Evolutionary conservation across 2,797 vertebrate genomes (phyloP), one percentile per base, ranked within the genome.

Genomic region (Eupleurogrammus muticus): DNA sequence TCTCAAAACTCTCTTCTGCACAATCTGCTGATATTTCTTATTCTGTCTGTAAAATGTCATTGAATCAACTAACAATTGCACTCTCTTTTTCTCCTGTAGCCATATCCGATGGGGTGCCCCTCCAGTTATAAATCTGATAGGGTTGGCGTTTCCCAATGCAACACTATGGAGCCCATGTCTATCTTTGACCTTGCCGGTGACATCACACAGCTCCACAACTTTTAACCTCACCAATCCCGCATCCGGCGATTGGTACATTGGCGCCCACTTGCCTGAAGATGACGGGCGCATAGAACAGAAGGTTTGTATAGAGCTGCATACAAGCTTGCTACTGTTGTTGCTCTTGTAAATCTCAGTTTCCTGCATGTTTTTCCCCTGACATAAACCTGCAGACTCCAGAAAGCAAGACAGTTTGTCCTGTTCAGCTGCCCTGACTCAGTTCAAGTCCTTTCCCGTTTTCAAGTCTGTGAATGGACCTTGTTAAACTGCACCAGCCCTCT

Each of bases 221-320:
- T 90, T 98, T 49, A 98, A 97, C 19, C 14, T 99, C 73, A 93
- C 94, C 32, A 85, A 90, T 55, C 98, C 98, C 0, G 92, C 95
- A 0, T 87, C 96, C 0, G 98, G 98, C 1, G 94, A 96, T 74
- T 99, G 98, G 98, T 99, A 95, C 63, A 73, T 99, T 0, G 96
- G 92, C 0, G 97, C 96, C 23, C 97, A 99, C 76, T 90, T 99
- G 59, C 97, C 98, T 0, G 90, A 96, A 68, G 93, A 97, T 9
- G 93, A 95, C 0, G 94, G 96, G 9, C 96, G 96, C 88, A 99
- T 99, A 4, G 93, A 98, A 78, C 94, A 99, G 64, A 96, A 98
- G 96, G 97, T 97, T 68, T 90, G 91, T 40, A 2, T 35, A 0
- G 5, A 36, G 24, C 49, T 40, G 3, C 10, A 1, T 11, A 23